Percentiles rank a stretch among this genome's conserved stretches.
Conservation (phyloP, 1,140 invertebrate species). For the Mya arenaria region DNA sequence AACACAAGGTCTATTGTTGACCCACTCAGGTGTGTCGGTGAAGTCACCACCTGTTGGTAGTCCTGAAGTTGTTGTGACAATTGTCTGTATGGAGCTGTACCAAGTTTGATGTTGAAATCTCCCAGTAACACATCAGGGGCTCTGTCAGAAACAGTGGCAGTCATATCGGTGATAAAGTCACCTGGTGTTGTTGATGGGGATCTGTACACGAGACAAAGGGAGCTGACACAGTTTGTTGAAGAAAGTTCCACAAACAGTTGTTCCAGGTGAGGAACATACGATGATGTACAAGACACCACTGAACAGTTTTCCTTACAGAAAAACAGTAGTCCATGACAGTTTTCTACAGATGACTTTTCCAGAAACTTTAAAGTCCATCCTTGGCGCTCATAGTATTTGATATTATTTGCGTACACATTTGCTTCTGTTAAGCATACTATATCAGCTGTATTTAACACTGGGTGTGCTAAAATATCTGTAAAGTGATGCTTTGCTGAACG, state of each 20-base stretch:
- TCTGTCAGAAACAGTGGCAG: neutral
- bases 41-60: neutral
- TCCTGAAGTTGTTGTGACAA: neutral
- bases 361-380: neutral
- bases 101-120: constrained; percentile 9
- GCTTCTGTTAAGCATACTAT: constrained; percentile 12
- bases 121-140: constrained; percentile 1
- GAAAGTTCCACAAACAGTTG: constrained; percentile 4
- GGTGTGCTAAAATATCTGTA: neutral
- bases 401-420: constrained; percentile 5
- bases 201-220: neutral
- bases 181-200: constrained; percentile 10
- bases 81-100: neutral
- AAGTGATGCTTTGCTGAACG: neutral
- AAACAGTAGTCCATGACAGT: constrained; percentile 4
- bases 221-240: neutral
- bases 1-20: neutral
- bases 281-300: constrained; percentile 10
- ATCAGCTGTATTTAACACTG: neutral
- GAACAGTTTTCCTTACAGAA: neutral
- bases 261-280: constrained; percentile 4
- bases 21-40: constrained; percentile 7
- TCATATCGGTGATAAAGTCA: neutral
- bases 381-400: constrained; percentile 13
- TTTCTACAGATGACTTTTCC: neutral